Conservation (phyloP, 2,797 vertebrate genomes). For the Notamacropus eugenii region DNA sequence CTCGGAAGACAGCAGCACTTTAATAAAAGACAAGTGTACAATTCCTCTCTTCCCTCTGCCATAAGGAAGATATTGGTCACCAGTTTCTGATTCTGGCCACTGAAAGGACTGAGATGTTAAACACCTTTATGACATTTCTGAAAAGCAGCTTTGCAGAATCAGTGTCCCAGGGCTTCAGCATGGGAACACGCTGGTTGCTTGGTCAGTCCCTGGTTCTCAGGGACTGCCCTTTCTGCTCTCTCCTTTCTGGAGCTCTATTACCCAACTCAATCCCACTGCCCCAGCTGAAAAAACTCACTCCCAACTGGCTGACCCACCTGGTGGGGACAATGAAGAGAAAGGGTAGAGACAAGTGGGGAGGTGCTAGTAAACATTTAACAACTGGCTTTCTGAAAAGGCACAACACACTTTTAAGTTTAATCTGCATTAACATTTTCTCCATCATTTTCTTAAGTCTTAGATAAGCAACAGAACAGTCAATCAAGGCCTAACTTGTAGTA, state of each 20-base stretch:
- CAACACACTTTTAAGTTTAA: too few relatives aligned
- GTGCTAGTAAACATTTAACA: neutral
- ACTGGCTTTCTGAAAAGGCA: neutral
- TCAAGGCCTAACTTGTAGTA: too few relatives aligned
- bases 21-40: too few relatives aligned
- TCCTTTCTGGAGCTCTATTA: neutral
- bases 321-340: neutral
- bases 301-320: neutral
- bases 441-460: too few relatives aligned
- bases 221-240: neutral
- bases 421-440: too few relatives aligned
- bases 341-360: neutral
- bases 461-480: too few relatives aligned
- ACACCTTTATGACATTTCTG: neutral
- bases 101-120: neutral
- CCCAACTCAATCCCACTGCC: neutral
- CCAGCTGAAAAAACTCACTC: neutral
- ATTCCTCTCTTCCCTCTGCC: too few relatives aligned
- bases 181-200: neutral
- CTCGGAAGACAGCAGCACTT: too few relatives aligned
- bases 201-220: neutral
- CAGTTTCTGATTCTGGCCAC: neutral
- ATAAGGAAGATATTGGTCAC: neutral
- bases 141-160: neutral
- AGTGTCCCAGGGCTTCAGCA: neutral